Conservation (phyloP, 2,888 invertebrate species). For the Rugalucina vietnamica region DNA sequence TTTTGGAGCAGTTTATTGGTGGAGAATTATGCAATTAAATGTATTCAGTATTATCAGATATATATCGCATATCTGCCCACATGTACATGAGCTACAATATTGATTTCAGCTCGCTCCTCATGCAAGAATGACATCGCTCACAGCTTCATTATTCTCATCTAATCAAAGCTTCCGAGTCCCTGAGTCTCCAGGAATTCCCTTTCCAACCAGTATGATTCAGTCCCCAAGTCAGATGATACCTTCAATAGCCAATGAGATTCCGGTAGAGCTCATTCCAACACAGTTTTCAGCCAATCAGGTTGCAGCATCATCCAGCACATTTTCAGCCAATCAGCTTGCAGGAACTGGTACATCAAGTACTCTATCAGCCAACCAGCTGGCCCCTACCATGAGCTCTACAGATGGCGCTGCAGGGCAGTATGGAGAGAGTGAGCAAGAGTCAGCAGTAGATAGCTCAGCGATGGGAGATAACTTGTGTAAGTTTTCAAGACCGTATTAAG, state of each 20-base stretch:
- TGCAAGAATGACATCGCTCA: neutral
- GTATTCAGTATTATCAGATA: too few relatives aligned
- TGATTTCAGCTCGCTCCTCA: neutral
- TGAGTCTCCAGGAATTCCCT: neutral
- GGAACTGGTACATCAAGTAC: neutral
- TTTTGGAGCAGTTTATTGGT: too few relatives aligned
- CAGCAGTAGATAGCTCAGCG: neutral
- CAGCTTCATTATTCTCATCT: neutral
- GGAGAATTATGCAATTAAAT: too few relatives aligned
- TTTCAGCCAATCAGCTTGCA: constrained; percentile 6
- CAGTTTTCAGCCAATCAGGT: constrained; percentile 6
- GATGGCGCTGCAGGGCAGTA: neutral
- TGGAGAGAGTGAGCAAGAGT: neutral
- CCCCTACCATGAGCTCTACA: neutral
- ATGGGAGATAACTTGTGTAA: neutral
- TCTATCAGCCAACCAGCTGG: neutral
- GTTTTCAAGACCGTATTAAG: too few relatives aligned
- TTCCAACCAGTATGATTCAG: neutral
- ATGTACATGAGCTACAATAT: too few relatives aligned
- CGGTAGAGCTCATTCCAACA: neutral
- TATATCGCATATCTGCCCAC: too few relatives aligned
- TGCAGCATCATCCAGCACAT: neutral
- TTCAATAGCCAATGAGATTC: constrained; percentile 35
- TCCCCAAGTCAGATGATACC: neutral
- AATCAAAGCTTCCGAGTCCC: neutral